phyloP scores from a whole-genome alignment of 64 coral and sea anemone genomes.

The Astreopora myriophthalma region DNA sequence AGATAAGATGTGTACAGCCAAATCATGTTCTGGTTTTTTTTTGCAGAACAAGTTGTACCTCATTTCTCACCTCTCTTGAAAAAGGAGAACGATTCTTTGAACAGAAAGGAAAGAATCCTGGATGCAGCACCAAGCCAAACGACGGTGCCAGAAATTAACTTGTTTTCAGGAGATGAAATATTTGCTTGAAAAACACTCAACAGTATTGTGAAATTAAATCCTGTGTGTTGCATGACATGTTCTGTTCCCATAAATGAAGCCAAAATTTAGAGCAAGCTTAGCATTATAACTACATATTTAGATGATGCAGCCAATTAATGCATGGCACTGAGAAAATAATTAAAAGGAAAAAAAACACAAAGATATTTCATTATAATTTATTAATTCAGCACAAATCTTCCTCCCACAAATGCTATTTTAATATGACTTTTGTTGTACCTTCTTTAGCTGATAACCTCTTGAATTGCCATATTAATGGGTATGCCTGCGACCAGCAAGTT shows the following conservation, averaged over 20 bases:
- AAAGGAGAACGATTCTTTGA: not conserved
- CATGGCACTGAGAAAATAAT: not conserved
- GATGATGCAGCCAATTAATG: too few species aligned
- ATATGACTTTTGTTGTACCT: not conserved
- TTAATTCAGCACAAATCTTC: not conserved
- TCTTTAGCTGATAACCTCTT: not conserved
- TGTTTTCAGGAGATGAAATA: conserved; percentile 73
- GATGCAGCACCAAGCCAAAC: not conserved
- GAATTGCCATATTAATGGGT: too few species aligned
- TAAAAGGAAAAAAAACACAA: not conserved
- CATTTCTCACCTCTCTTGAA: conserved; percentile 37
- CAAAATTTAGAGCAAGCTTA: not conserved
- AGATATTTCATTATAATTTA: not conserved
- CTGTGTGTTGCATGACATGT: too few species aligned
- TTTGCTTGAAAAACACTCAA: conserved; percentile 21
- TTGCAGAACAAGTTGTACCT: conserved; percentile 62
- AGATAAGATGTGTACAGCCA: too few species aligned
- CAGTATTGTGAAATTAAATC: not conserved
- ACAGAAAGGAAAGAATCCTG: conserved; percentile 17
- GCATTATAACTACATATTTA: not conserved
- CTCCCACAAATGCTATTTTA: not conserved
- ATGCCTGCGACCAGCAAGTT: too few species aligned
- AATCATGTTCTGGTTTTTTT: not conserved
- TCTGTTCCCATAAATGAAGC: too few species aligned
- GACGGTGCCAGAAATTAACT: conserved; percentile 36